Evolutionary conservation across 2,797 vertebrate species (phyloP).

Genomic region (Cirrhinus mrigala): DNA sequence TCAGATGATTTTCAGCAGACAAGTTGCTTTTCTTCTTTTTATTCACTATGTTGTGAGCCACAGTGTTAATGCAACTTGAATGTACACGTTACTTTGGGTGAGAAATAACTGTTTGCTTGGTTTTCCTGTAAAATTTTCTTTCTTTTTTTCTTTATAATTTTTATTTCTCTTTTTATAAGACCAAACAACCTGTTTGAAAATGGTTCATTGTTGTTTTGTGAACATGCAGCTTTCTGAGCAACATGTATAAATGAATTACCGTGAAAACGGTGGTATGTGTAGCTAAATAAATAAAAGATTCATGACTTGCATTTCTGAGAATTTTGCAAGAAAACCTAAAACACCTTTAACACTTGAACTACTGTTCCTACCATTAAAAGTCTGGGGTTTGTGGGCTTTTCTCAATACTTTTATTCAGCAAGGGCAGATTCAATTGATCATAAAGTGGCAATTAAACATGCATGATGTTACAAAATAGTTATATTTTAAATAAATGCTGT

Average conservation of each 20-base stretch:
- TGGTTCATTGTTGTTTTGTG: background rate
- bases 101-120: background rate
- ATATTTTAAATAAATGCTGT: background rate
- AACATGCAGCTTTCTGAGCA: background rate
- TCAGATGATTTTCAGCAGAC: slow-evolving; percentile 3
- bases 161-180: slow-evolving; percentile 17
- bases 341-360: background rate
- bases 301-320: background rate
- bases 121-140: slow-evolving; percentile 27
- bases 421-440: background rate
- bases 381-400: background rate
- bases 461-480: background rate
- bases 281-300: slow-evolving; percentile 49
- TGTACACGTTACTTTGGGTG: slow-evolving; percentile 11
- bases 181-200: background rate
- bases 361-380: background rate
- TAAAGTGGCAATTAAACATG: background rate
- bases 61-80: slow-evolving; percentile 45
- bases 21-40: slow-evolving; percentile 12
- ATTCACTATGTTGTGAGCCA: slow-evolving; percentile 31
- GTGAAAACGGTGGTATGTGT: slow-evolving; percentile 6
- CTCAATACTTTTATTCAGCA: background rate
- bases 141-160: background rate
- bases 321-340: background rate
- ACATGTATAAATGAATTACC: background rate